Evolutionary conservation across 1,140 invertebrate species (phyloP).

Genomic region (Heliconius eleuchia): DNA sequence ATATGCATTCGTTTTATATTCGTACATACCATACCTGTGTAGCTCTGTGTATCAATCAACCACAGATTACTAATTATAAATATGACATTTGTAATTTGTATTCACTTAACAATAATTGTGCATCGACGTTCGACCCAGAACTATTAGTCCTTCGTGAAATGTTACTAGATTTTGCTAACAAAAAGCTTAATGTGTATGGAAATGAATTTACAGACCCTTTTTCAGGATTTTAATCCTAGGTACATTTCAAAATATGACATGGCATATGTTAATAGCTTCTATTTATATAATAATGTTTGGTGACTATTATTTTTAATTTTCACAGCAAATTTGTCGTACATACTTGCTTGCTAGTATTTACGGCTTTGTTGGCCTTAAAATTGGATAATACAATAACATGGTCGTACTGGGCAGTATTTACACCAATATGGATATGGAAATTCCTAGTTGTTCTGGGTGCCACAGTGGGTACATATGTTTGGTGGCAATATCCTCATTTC

Average conservation of each 20-base stretch:
- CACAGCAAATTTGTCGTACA: conserved; percentile 98
- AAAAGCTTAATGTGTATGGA: conserved; percentile 69
- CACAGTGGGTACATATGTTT: conserved; percentile 94
- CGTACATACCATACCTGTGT: not conserved
- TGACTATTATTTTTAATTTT: conserved; percentile 50
- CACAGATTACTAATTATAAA: not conserved
- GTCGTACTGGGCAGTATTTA: conserved; percentile 97
- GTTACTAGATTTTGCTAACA: conserved; percentile 37
- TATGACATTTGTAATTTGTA: not conserved
- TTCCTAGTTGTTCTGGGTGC: conserved; percentile 94
- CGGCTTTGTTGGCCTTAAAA: conserved; percentile 92
- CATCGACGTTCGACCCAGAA: not conserved
- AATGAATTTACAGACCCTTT: conserved; percentile 94
- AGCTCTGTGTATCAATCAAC: not conserved
- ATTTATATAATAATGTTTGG: conserved; percentile 4
- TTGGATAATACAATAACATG: conserved; percentile 93
- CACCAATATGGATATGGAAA: conserved; percentile 98
- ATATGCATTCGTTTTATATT: not conserved
- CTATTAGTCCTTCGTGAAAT: conserved; percentile 23
- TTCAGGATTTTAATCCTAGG: conserved; percentile 97
- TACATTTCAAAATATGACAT: conserved; percentile 65
- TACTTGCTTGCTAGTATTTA: conserved; percentile 94
- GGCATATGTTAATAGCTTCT: conserved; percentile 35
- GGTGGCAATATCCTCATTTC: conserved; percentile 97
- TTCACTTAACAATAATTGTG: not conserved